Base-by-base conservation (phyloP, 2,888 invertebrate genomes). In the Morpho helenor region DNA sequence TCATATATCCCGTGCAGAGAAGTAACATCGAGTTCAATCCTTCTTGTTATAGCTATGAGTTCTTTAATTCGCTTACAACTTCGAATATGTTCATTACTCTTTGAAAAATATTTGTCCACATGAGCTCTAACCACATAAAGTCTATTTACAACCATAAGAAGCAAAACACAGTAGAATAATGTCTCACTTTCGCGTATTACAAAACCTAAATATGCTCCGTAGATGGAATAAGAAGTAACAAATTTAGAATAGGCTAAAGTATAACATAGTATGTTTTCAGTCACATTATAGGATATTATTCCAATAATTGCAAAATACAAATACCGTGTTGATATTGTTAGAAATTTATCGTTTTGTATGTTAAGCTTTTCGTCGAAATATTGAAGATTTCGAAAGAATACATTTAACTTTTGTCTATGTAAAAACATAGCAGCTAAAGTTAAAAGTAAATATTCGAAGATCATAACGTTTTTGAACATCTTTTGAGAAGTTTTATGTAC, bases 71-170 rank as follows among this genome's bases (percentile, higher is more conserved):
- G 6, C 8, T 16, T 43, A 22, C 10, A 10, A 3, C 42, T 42
- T 22, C 43, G n/a, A 23, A 7, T 16, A 23, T 9, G 8, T 43
- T 8, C 43, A 8, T 52, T 61, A 43, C 70, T 70, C 0, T 52
- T 46, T 46, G 63, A 52, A 61, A 78, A 78, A 7, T 70, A 50
- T 62, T 80, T 81, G 0, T 52, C 47, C 39, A 80, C 72, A 62
- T 83, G 84, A 22, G 73, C 77, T 69, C 78, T 84, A 7, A 87
- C 45, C 41, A 87, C 59, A 7, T 71, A 59, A n/a, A 85, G 68
- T 64, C 87, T 70, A 2, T 65, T 62, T 47, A 74, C 71, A 61
- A 84, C 73, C 23, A 69, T 68, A 52, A 72, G 65, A 0, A 85
- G 65, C 23, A 83, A 62, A 7, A 74, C 61, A 4, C 79, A 73